Evolutionary conservation across 1,140 invertebrate species (phyloP), one percentile per base, ranked within the genome.

Genomic region (Megathymus violae): DNA sequence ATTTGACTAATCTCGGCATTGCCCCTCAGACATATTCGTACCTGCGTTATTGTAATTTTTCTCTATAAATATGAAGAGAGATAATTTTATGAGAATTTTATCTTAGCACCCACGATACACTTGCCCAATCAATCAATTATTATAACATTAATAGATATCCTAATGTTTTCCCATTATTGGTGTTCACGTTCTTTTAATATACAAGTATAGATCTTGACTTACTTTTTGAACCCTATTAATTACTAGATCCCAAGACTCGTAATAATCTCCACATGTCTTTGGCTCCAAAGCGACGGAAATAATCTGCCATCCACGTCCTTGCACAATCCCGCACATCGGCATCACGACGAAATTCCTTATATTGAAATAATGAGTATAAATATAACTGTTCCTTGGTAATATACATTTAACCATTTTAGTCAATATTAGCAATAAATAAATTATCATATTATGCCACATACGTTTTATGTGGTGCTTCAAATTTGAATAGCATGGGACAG

Each of bases 271-370:
- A 56, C 65, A 80, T 7, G 63, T 63, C 44, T 74, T 87, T 0
- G 89, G 86, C 54, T 91, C 85, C 38, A 91, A 50, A 6, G 88
- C 87, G 0, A 90, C 89, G 0, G 84, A 74, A 54, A 91, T 78
- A 11, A 91, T 88, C 64, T 88, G 82, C 85, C 87, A 91, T 10
- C 82, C 83, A 9, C 82, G 74, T n/a, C 82, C 70, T 58, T 70
- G 78, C 3, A 91, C 80, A 7, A 88, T 80, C 11, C 89, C 89
- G 54, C 88, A 91, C 78, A 90, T 89, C 0, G 89, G 89, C 75
- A 91, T 59, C 7, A 85, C 63, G 0, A 78, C 78, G 46, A 84
- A 85, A 66, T 88, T 89, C 41, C 88, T 91, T 54, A 22, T 43
- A 31, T 68, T 60, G 47, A 43, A 54, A 25, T 9, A 13, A n/a